Conservation (phyloP, 2,888 invertebrate species). For the Cryptosula pallasiana region DNA sequence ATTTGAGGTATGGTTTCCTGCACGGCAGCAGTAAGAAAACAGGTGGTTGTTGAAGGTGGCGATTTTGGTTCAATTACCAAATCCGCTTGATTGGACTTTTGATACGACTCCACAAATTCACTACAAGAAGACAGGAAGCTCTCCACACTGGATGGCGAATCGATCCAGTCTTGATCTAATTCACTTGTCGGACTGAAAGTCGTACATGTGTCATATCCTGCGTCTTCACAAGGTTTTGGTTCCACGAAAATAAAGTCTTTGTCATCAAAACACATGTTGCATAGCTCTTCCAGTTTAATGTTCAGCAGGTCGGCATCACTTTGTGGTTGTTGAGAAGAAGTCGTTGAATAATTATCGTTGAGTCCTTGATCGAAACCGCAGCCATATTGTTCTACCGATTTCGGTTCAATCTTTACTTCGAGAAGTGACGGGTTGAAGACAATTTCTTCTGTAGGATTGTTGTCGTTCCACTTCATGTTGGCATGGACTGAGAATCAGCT, state of each 20-base stretch:
- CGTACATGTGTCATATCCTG: slow-evolving; percentile 14
- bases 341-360: background rate
- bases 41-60: background rate
- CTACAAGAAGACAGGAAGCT: slow-evolving; percentile 9
- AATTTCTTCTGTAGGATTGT: background rate
- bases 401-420: background rate
- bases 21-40: background rate
- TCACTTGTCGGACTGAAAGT: slow-evolving; percentile 1
- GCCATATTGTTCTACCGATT: background rate
- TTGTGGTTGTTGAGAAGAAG: background rate
- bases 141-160: slow-evolving; percentile 6
- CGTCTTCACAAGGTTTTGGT: slow-evolving; percentile 4
- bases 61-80: background rate
- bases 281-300: background rate
- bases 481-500: background rate
- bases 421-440: background rate
- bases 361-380: background rate
- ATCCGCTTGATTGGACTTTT: background rate
- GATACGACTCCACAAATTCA: slow-evolving; percentile 8
- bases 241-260: background rate
- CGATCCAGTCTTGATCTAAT: slow-evolving; percentile 15
- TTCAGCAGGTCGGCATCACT: background rate
- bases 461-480: slow-evolving; percentile 20
- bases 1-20: background rate
- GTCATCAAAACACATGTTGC: background rate